Evolutionary conservation across 2,113 vertebrate genomes (phyloP).

Genomic region (Paradisaea rubra): DNA sequence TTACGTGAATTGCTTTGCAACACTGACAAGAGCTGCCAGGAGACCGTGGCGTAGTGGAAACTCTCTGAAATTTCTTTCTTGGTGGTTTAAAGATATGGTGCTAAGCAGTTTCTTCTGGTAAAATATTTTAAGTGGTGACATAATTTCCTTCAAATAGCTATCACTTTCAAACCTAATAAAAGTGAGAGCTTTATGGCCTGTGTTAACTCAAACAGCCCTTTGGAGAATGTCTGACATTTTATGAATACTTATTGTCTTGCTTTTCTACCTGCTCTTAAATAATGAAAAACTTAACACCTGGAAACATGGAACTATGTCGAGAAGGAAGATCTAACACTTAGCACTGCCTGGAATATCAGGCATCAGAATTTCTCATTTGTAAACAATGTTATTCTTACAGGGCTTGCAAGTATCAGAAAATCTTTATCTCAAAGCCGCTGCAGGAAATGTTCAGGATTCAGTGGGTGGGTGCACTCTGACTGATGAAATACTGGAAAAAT

Average conservation of each 20-base stretch:
- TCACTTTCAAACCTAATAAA: constrained; percentile 28
- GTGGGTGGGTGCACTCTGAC: neutral
- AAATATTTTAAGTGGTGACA: constrained; percentile 54
- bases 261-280: constrained; percentile 23
- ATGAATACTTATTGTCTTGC: constrained; percentile 14
- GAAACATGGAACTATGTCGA: neutral
- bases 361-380: constrained; percentile 6
- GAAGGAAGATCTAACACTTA: neutral
- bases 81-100: neutral
- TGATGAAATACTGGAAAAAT: neutral
- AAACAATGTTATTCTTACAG: neutral
- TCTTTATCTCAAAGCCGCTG: neutral
- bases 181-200: neutral
- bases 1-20: neutral
- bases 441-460: neutral
- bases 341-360: neutral
- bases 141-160: constrained; percentile 53
- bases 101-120: constrained; percentile 41
- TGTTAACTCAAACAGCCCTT: constrained; percentile 3
- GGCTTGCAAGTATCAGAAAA: neutral
- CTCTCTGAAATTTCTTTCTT: neutral
- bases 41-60: neutral
- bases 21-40: neutral
- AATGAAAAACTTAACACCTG: constrained; percentile 3
- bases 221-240: constrained; percentile 26